Percentiles rank a stretch among this genome's conserved stretches.
These are phyloP conservation scores for Yponomeuta malinellus DNA, from an alignment of 2,888 invertebrate genomes.

Conservation along the genomic window DNA sequence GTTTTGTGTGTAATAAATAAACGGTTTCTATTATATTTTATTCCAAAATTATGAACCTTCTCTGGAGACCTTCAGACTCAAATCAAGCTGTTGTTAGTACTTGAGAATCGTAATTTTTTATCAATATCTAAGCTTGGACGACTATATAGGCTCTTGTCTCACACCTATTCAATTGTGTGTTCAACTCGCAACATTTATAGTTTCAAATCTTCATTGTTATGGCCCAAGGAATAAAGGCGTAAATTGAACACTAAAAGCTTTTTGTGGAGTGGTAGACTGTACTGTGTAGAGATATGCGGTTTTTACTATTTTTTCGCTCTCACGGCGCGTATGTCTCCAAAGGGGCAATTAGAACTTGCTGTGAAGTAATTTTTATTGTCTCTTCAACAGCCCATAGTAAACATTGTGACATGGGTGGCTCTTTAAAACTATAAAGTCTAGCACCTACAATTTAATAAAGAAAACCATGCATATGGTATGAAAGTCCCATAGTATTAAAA, in stretches of 20 bases:
- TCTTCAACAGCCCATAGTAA: not conserved
- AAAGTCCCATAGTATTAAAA: too few species aligned
- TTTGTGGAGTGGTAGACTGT: too few species aligned
- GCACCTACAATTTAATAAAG: too few species aligned
- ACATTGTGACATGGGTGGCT: not conserved
- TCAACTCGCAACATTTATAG: not conserved
- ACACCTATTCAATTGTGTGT: slow-evolving; percentile 5
- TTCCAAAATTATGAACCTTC: too few species aligned
- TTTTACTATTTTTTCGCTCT: not conserved
- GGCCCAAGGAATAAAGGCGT: not conserved
- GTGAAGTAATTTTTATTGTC: not conserved
- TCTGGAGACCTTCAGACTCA: not conserved
- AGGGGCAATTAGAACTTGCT: not conserved
- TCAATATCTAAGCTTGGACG: not conserved
- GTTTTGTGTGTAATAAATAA: too few species aligned
- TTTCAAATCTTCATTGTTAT: not conserved
- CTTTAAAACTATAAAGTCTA: not conserved
- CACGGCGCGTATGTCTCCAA: not conserved
- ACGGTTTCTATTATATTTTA: too few species aligned
- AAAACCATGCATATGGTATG: too few species aligned
- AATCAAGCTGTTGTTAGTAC: not conserved
- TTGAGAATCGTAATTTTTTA: not conserved
- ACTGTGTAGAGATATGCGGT: not conserved
- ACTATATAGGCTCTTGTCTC: not conserved
- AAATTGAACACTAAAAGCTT: not conserved